Evolutionary conservation across 2,113 vertebrate genomes (phyloP).

Genomic region (Brachirus orientalis): DNA sequence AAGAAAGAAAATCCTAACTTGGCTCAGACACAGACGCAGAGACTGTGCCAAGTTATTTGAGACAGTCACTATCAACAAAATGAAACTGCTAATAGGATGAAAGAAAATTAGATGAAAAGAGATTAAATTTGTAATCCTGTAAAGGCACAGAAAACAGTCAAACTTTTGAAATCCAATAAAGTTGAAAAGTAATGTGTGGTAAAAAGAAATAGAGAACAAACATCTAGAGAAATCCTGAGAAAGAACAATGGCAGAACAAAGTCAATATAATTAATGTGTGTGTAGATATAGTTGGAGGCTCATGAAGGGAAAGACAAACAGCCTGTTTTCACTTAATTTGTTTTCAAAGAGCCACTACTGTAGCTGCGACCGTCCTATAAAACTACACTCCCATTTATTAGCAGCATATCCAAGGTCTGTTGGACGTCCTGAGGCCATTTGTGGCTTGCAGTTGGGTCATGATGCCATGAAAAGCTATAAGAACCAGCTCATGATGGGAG

Average conservation of each 20-base stretch:
- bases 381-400: slow-evolving; percentile 47
- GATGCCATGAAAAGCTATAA: slow-evolving; percentile 3
- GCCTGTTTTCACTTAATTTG: slow-evolving; percentile 27
- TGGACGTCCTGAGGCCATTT: slow-evolving; percentile 42
- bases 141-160: slow-evolving; percentile 31
- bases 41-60: slow-evolving; percentile 45
- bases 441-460: slow-evolving; percentile 15
- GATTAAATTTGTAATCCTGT: slow-evolving; percentile 33
- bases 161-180: slow-evolving; percentile 44
- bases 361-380: slow-evolving; percentile 45
- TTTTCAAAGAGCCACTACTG: slow-evolving; percentile 21
- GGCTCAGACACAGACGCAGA: slow-evolving; percentile 18
- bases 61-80: slow-evolving; percentile 42
- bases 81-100: slow-evolving; percentile 46
- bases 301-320: slow-evolving; percentile 52
- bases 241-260: slow-evolving; percentile 47
- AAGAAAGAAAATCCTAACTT: slow-evolving; percentile 17
- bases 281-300: slow-evolving; percentile 37
- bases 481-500: neutral
- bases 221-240: slow-evolving; percentile 16
- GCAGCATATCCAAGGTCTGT: slow-evolving; percentile 40
- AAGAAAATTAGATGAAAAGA: slow-evolving; percentile 48
- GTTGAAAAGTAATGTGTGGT: slow-evolving; percentile 30
- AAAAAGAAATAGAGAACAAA: slow-evolving; percentile 32
- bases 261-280: slow-evolving; percentile 55